phyloP scores from a whole-genome alignment of 2,797 vertebrate genomes.

The Xenops minutus region DNA sequence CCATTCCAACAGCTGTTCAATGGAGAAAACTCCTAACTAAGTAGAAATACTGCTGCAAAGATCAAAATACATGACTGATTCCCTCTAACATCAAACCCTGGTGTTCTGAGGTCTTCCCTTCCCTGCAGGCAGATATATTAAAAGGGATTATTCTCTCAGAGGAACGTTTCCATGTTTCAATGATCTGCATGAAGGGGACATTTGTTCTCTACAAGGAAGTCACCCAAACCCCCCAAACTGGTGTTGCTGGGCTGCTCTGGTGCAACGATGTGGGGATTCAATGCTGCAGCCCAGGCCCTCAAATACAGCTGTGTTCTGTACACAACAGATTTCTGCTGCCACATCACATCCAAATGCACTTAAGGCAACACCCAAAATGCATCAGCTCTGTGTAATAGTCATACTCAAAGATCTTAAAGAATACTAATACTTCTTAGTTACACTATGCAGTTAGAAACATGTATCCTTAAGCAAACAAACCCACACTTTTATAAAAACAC shows the following conservation, averaged over 20 bases:
- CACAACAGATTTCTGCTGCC: not conserved
- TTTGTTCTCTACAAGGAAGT: not conserved
- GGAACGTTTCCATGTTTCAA: not conserved
- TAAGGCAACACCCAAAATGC: not conserved
- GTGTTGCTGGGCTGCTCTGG: not conserved
- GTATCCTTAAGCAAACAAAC: not conserved
- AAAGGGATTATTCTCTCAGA: not conserved
- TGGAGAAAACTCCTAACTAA: not conserved
- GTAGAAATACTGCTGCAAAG: not conserved
- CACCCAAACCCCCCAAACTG: not conserved
- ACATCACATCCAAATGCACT: not conserved
- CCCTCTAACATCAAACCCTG: not conserved
- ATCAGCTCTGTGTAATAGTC: not conserved
- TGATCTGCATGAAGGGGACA: not conserved
- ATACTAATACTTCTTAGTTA: not conserved
- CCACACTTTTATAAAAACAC: not conserved
- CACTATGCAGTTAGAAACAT: not conserved
- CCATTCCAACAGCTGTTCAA: not conserved
- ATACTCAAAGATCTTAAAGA: not conserved
- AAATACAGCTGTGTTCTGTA: not conserved
- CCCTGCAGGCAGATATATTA: not conserved
- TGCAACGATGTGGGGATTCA: fast-evolving
- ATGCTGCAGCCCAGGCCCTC: fast-evolving
- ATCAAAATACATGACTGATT: fast-evolving
- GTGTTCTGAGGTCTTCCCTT: not conserved